Base-by-base conservation (phyloP, 2,113 vertebrate species). In the Murina feae region DNA sequence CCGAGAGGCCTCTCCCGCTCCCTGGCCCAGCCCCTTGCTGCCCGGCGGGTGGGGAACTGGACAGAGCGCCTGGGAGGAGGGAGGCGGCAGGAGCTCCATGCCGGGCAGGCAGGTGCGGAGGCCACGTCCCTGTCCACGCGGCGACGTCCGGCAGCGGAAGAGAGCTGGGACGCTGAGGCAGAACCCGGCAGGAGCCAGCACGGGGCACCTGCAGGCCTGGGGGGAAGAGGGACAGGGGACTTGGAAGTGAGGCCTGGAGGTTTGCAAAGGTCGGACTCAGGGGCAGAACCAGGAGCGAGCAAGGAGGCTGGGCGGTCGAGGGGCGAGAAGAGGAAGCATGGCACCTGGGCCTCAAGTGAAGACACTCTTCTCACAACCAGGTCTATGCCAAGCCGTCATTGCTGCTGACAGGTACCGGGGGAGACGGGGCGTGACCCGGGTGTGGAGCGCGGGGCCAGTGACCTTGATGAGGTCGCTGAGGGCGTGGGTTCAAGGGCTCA, bases 131-230 rank as follows among this genome's bases (percentile, higher is more conserved):
- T 0, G 11, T 37, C 68, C 35, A 39, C 4, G 9, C 5, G 4
- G 35, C 20, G 4, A 37, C 3, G 35, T 37, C 35, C 68, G 6
- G 23, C 20, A 4, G 20, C 10, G 11, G 68, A 39, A 21, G 68
- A 11, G 68, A 16, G 20, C 21, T 21, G 23, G 68, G 68, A 4
- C n/a, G 9, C 18, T 37, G 20, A 35, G 68, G 12, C 21, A 23
- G 2, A 39, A 2, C 11, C 25, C 2, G 11, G 68, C 55, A 71
- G 37, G 68, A 23, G 23, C 25, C 4, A 80, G 8, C 35, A 14
- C 2, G 8, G 16, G 37, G 18, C 21, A 14, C 35, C 30, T 8
- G 0, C 2, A 9, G 47, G 18, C 6, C 37, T 6, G 60, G 16
- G 32, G 6, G 76, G 68, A 39, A 68, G 39, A 80, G 51, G 9